Evolutionary conservation across 2,113 vertebrate genomes (phyloP).

Genomic region (Percina caprodes): DNA sequence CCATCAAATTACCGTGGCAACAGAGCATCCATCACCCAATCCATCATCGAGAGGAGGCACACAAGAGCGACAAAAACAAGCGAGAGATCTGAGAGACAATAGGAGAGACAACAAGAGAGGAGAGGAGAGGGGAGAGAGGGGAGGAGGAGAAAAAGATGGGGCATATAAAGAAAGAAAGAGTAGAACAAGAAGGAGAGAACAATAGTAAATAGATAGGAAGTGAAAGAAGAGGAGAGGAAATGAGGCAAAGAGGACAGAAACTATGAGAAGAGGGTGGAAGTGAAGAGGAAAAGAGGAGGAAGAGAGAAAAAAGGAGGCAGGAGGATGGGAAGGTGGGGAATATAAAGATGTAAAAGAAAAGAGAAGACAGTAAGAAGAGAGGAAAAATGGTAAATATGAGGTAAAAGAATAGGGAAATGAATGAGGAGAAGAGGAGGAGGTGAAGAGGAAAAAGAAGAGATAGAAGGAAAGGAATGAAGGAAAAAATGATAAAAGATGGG

Average conservation of each 20-base stretch:
- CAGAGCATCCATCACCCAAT: conserved; percentile 40
- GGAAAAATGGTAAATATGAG: no score
- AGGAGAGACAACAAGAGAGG: not conserved
- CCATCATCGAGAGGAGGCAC: conserved; percentile 22
- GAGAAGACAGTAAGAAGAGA: not conserved
- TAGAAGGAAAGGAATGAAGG: not conserved
- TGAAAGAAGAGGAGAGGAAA: not conserved
- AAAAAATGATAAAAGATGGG: not conserved
- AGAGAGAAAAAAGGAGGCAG: not conserved
- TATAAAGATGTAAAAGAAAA: not conserved
- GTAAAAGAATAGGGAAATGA: not conserved
- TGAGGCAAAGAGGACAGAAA: not conserved
- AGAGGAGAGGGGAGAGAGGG: not conserved
- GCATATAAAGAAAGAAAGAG: not conserved
- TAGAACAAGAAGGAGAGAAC: not conserved
- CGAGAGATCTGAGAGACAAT: conserved; percentile 11
- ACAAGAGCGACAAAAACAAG: not conserved
- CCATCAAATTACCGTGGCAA: conserved; percentile 51
- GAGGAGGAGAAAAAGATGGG: not conserved
- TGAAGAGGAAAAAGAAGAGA: no score
- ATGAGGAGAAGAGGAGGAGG: no score
- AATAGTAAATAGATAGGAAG: no score
- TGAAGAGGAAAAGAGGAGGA: no score
- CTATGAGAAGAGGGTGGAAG: not conserved
- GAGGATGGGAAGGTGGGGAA: not conserved